Conservation (phyloP, 2,888 invertebrate species). For the Drosophila pseudotakahashii region DNA sequence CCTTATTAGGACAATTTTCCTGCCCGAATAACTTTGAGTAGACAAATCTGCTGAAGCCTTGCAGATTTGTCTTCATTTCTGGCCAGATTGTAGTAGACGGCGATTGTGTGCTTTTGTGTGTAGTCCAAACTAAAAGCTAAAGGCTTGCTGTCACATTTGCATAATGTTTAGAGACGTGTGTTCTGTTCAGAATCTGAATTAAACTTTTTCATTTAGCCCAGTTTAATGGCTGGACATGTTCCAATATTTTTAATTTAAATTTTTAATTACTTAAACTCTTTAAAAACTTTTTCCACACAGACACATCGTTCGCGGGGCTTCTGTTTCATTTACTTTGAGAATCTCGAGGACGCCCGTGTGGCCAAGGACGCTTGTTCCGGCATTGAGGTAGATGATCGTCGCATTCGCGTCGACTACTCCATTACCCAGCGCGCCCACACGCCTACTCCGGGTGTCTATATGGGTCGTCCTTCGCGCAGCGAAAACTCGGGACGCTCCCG, state of each 20-base stretch:
- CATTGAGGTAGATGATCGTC: slow-evolving; percentile 96
- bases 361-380: slow-evolving; percentile 97
- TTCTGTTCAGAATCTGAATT: neutral
- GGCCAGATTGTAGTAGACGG: slow-evolving; percentile 58
- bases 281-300: slow-evolving; percentile 84
- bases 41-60: slow-evolving; percentile 8
- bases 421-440: slow-evolving; percentile 98
- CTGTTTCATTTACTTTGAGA: slow-evolving; percentile 97
- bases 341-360: slow-evolving; percentile 93
- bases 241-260: no score
- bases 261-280: no score
- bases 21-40: neutral
- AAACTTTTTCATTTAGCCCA: no score
- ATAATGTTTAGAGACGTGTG: neutral
- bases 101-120: slow-evolving; percentile 63
- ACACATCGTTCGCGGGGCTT: slow-evolving; percentile 97
- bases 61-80: slow-evolving; percentile 10
- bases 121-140: slow-evolving; percentile 65
- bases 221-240: no score
- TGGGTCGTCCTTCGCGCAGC: slow-evolving; percentile 93
- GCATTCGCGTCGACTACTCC: slow-evolving; percentile 97
- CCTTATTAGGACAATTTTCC: neutral
- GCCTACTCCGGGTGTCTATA: slow-evolving; percentile 98
- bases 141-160: slow-evolving; percentile 80
- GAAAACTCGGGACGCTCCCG: slow-evolving; percentile 30